These are phyloP conservation scores for Procavia capensis DNA, from an alignment of 2,113 vertebrate species.

Conservation along the genomic window DNA sequence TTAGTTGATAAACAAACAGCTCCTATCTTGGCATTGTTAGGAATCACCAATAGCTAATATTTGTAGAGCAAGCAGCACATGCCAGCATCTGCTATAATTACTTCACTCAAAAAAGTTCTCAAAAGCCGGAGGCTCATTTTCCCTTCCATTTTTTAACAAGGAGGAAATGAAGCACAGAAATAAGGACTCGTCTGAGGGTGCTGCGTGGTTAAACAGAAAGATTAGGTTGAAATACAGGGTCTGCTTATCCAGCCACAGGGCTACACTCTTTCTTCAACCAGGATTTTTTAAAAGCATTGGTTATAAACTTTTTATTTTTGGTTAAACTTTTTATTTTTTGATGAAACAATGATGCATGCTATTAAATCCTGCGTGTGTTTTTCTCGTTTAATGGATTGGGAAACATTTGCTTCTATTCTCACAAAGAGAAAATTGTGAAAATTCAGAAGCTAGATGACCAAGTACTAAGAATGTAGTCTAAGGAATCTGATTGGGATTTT, in stretches of 20 bases:
- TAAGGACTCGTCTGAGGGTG: not conserved
- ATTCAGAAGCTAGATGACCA: not conserved
- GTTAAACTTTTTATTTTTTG: too few species aligned
- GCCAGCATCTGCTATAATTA: too few species aligned
- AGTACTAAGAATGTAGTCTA: not conserved
- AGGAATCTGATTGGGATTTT: not conserved
- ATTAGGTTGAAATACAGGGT: too few species aligned
- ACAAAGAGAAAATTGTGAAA: not conserved
- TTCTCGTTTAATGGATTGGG: not conserved
- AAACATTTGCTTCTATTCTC: not conserved
- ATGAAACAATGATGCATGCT: not conserved
- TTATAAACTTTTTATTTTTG: too few species aligned
- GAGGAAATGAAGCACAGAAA: not conserved
- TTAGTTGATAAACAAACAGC: not conserved
- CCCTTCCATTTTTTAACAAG: not conserved
- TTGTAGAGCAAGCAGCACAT: rapidly evolving
- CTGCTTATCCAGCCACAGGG: too few species aligned
- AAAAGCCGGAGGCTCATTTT: not conserved
- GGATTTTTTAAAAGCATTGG: not conserved
- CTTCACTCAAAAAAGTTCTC: rapidly evolving
- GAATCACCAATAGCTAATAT: not conserved
- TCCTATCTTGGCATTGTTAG: not conserved
- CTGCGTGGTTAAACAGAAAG: rapidly evolving
- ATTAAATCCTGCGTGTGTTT: not conserved
- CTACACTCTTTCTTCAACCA: not conserved